Percentiles rank a stretch among this genome's conserved stretches.
phyloP scores from a whole-genome alignment of 2,888 invertebrate genomes.

The Ashinkailepas kermadecensis region DNA sequence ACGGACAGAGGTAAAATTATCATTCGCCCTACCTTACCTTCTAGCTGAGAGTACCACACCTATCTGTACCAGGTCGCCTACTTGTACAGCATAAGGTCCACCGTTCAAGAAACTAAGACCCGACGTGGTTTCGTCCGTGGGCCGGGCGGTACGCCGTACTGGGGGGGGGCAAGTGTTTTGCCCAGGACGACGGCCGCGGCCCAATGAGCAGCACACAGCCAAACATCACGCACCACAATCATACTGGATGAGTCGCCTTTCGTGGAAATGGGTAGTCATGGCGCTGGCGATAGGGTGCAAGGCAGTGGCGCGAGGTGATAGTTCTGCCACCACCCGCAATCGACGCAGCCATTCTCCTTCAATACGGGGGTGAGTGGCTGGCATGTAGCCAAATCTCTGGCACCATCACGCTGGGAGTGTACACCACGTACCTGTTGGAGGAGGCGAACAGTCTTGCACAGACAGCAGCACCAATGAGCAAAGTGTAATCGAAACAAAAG shows the following conservation, averaged over 20 bases:
- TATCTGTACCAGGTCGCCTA: slow-evolving; percentile 1
- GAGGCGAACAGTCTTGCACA: slow-evolving; percentile 38
- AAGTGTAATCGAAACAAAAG: no score
- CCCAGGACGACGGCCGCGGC: background rate
- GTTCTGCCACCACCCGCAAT: slow-evolving; percentile 47
- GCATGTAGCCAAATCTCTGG: slow-evolving; percentile 57
- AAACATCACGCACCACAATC: slow-evolving; percentile 71
- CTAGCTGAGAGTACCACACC: no score
- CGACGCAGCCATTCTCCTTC: slow-evolving; percentile 50
- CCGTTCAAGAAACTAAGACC: slow-evolving; percentile 11
- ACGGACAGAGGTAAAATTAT: no score
- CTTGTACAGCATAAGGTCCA: background rate
- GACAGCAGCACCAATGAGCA: no score
- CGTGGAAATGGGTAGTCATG: slow-evolving; percentile 89
- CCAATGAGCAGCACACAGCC: background rate
- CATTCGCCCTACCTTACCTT: no score
- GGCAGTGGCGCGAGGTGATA: slow-evolving; percentile 57
- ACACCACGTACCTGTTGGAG: slow-evolving; percentile 66
- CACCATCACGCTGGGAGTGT: slow-evolving; percentile 64
- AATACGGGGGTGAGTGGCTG: slow-evolving; percentile 60
- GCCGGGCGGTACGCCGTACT: background rate
- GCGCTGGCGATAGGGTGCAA: slow-evolving; percentile 73
- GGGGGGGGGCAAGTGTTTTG: background rate
- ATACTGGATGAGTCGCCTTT: slow-evolving; percentile 95
- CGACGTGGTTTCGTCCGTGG: background rate